phyloP scores from a whole-genome alignment of 2,888 invertebrate genomes.

The Pammene fasciana region DNA sequence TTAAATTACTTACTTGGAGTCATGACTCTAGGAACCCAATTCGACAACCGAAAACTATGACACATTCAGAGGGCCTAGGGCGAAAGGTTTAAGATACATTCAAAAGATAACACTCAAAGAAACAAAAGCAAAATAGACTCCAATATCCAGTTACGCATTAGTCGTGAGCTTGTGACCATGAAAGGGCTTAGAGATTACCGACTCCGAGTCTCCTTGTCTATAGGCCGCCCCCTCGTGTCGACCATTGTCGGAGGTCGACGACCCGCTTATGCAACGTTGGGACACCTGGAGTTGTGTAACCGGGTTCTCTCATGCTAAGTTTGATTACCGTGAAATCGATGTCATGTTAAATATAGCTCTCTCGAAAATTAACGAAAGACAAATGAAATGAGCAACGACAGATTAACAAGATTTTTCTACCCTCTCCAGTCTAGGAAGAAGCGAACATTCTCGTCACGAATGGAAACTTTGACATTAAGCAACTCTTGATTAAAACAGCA shows the following conservation, averaged over 20 bases:
- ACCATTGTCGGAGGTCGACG: conserved; percentile 67
- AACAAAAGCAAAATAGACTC: conserved; percentile 11
- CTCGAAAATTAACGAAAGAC: background rate
- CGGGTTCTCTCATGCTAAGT: conserved; percentile 44
- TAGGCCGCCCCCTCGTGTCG: conserved; percentile 50
- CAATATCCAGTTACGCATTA: conserved; percentile 34
- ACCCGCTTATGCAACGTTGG: conserved; percentile 66
- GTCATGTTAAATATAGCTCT: conserved; percentile 40
- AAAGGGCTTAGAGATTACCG: conserved; percentile 46
- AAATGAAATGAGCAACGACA: background rate
- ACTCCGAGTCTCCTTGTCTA: conserved; percentile 55
- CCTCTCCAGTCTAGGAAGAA: too few species aligned
- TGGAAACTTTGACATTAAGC: too few species aligned
- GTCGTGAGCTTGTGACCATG: conserved; percentile 43
- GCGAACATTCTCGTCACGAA: too few species aligned
- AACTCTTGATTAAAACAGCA: too few species aligned
- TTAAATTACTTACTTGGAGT: background rate
- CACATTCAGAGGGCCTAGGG: too few species aligned
- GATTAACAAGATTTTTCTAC: too few species aligned
- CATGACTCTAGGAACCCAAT: background rate
- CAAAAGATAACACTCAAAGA: background rate
- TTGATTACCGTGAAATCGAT: conserved; percentile 45
- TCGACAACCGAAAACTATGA: too few species aligned
- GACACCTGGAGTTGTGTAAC: conserved; percentile 67
- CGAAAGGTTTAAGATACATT: background rate